Conservation (phyloP, 2,888 invertebrate species). For the Reticulitermes lucifugus region DNA sequence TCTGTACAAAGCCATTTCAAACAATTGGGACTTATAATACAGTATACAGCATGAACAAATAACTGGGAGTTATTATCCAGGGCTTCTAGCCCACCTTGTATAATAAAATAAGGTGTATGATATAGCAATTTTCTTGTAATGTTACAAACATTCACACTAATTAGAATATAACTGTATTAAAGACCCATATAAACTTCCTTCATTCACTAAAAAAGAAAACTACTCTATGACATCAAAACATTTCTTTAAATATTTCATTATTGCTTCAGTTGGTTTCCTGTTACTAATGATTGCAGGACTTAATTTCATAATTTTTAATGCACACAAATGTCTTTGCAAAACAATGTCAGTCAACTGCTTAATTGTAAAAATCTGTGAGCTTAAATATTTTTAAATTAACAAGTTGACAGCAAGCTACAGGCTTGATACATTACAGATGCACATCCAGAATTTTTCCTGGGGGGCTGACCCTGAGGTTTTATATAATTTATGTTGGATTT, state of each 20-base stretch:
- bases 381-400: too few relatives aligned
- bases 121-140: neutral
- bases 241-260: neutral
- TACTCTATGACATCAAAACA: neutral
- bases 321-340: neutral
- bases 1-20: slow-evolving; percentile 45
- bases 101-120: neutral
- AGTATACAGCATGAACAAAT: neutral
- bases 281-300: neutral
- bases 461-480: too few relatives aligned
- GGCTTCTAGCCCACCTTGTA: neutral
- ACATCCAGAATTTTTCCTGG: too few relatives aligned
- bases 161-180: neutral
- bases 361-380: too few relatives aligned
- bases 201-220: neutral
- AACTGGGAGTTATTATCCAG: neutral
- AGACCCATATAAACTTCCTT: neutral
- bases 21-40: neutral
- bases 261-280: slow-evolving; percentile 1
- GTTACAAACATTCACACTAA: slow-evolving; percentile 4
- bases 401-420: too few relatives aligned
- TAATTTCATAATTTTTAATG: neutral
- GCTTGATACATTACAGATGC: too few relatives aligned
- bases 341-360: neutral
- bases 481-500: too few relatives aligned